Evolutionary conservation across 2,113 vertebrate genomes (phyloP).

Genomic region (Excalfactoria chinensis): DNA sequence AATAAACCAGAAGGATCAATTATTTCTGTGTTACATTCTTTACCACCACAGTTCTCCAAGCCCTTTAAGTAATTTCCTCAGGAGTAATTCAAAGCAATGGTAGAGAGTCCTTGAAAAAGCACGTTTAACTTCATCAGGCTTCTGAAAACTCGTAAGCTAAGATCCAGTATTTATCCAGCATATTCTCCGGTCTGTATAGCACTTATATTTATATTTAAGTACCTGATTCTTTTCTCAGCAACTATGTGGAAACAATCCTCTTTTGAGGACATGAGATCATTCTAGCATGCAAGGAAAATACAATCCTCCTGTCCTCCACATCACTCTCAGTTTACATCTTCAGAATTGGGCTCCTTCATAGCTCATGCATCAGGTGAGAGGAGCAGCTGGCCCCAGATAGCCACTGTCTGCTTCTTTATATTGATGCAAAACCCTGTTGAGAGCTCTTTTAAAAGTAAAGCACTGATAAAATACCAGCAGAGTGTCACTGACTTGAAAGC

Average conservation of each 20-base stretch:
- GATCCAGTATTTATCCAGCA: neutral
- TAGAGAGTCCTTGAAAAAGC: constrained; percentile 37
- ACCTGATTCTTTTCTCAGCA: neutral
- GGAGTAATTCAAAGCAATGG: constrained; percentile 7
- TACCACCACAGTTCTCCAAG: constrained; percentile 8
- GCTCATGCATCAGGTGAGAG: neutral
- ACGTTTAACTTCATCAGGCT: neutral
- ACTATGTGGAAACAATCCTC: neutral
- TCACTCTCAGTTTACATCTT: neutral
- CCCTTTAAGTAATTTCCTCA: constrained; percentile 24
- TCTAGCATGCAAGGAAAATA: neutral
- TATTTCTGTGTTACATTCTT: constrained; percentile 28
- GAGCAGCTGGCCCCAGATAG: accelerated
- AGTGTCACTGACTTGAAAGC: neutral
- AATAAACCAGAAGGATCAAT: constrained; percentile 64
- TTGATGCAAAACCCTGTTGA: accelerated
- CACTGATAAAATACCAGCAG: neutral
- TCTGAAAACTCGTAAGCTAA: neutral
- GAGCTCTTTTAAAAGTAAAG: neutral
- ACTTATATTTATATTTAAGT: neutral
- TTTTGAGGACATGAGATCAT: neutral
- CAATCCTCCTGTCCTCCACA: neutral
- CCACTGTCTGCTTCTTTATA: neutral
- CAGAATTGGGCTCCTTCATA: neutral
- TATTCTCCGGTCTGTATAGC: neutral